Base-by-base conservation (phyloP, 2,113 vertebrate species). In the Phyllopteryx taeniolatus region DNA sequence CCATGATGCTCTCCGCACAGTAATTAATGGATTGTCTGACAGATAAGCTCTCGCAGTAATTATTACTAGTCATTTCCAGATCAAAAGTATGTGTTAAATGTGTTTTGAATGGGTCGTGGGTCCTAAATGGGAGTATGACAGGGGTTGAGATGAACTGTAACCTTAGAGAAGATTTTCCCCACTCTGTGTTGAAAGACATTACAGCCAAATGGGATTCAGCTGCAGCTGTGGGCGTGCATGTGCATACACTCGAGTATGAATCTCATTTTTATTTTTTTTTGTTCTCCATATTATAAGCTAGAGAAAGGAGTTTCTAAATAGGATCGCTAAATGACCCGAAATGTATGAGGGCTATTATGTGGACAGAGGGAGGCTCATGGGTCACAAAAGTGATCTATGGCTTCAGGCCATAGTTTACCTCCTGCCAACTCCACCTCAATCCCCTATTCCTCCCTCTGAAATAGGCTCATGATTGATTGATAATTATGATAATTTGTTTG, bases 401-500 rank as follows among this genome's bases (percentile, higher is more conserved):
- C 87, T 82, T 71, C 69, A 8, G 89, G 87, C 83, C 79, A 83
- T 86, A 87, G 86, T 88, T 88, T 89, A 89, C 88, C 86, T 86
- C 86, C 88, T 49, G 89, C 92, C 78, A 81, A 70, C 84, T 78
- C 74, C 73, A 49, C 77, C 80, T 70, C 80, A 74, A 68, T 74
- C 72, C 70, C 19, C 69, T 69, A 60, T 67, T 70, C 72, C 74
- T 71, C 86, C 91, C 88, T 88, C 93, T 92, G 91, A 75, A 90
- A 71, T 86, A 59, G 86, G 60, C 72, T 87, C 92, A 93, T 94
- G 96, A 98, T 94, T 93, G 96, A 98, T 95, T 93, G 95, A 95
- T 95, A 95, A 95, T 97, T 94, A 96, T 94, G 94, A 94, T 97
- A 94, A 99, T 96, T 95, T 93, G 93, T 93, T 93, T 93, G 86